Conservation (phyloP, 2,888 invertebrate species). For the Drosophila algonquin region DNA sequence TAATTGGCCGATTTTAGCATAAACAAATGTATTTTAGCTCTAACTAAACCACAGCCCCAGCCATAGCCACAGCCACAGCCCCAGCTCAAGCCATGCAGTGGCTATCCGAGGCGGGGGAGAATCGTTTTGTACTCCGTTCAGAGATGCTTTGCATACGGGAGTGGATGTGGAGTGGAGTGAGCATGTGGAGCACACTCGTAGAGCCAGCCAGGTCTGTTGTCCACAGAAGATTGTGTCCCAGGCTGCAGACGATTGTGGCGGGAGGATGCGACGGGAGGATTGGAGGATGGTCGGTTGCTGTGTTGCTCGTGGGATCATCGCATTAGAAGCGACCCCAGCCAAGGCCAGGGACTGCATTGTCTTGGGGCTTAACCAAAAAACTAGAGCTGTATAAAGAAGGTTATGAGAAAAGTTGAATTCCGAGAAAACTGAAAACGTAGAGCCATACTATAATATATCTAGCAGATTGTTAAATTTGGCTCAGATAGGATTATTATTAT, state of each 20-base stretch:
- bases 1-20: constrained; percentile 85
- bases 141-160: constrained; percentile 77
- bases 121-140: constrained; percentile 77
- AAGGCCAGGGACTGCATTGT: neutral
- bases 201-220: neutral
- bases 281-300: neutral
- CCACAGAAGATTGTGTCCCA: constrained; percentile 41
- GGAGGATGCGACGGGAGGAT: neutral
- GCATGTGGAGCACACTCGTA: neutral
- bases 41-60: constrained; percentile 65
- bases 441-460: too few relatives aligned
- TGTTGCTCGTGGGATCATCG: constrained; percentile 7
- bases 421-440: too few relatives aligned
- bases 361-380: constrained; percentile 1
- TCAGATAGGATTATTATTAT: too few relatives aligned
- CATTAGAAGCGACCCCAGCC: constrained; percentile 16
- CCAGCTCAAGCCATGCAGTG: constrained; percentile 17
- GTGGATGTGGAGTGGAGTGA: neutral
- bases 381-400: neutral
- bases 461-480: too few relatives aligned
- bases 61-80: constrained; percentile 22
- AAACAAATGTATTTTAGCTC: constrained; percentile 84
- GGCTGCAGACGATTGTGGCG: constrained; percentile 16
- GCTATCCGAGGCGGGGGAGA: constrained; percentile 52
- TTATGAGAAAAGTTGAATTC: neutral